phyloP scores from a whole-genome alignment of 2,888 invertebrate genomes.

The Troides oblongomaculatus region DNA sequence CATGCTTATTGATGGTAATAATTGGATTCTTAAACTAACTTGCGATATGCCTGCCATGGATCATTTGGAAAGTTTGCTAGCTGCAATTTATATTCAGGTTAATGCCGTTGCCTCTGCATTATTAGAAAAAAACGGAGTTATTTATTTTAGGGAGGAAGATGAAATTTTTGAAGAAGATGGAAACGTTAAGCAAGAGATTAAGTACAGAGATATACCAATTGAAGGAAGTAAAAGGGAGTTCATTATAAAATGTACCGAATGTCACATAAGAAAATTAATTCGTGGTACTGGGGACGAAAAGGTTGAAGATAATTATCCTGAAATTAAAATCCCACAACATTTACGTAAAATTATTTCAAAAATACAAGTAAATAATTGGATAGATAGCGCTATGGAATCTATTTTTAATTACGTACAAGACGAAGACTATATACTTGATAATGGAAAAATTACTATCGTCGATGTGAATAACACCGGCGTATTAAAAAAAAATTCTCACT shows the following conservation, averaged over 20 bases:
- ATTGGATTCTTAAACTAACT: constrained; percentile 27
- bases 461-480: constrained; percentile 32
- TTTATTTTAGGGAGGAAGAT: constrained; percentile 25
- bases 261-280: constrained; percentile 29
- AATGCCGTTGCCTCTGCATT: constrained; percentile 22
- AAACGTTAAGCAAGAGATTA: constrained; percentile 16
- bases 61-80: constrained; percentile 30
- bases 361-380: constrained; percentile 31
- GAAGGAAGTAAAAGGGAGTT: constrained; percentile 26
- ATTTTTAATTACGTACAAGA: constrained; percentile 28
- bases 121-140: constrained; percentile 27
- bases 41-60: constrained; percentile 31
- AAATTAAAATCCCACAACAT: constrained; percentile 30
- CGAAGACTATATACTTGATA: constrained; percentile 30
- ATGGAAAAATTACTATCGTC: constrained; percentile 30
- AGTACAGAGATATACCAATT: constrained; percentile 23
- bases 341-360: constrained; percentile 29
- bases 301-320: constrained; percentile 26
- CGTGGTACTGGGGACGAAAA: constrained; percentile 18
- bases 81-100: constrained; percentile 31
- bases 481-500: constrained; percentile 26
- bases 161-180: constrained; percentile 24
- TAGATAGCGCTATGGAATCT: constrained; percentile 29
- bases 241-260: constrained; percentile 27
- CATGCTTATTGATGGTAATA: constrained; percentile 33